Evolutionary conservation across 64 coral and sea anemone genomes (phyloP).

Genomic region (Cladopsammia gracilis): DNA sequence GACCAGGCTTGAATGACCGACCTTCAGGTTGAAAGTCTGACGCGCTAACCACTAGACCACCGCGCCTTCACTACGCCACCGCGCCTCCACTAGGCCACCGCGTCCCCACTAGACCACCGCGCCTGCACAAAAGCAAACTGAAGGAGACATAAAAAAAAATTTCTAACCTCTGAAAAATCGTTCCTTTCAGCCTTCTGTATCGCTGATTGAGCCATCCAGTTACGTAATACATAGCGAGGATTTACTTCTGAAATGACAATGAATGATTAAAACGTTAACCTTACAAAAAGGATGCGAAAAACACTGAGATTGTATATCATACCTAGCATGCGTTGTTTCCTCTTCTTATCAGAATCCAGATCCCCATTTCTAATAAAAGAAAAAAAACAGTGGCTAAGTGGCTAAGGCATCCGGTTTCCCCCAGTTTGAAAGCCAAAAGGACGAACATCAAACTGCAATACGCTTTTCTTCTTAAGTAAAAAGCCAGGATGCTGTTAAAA

Average conservation of each 20-base stretch:
- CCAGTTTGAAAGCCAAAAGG: no score
- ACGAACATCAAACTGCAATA: no score
- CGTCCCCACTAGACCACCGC: no score
- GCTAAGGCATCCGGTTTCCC: no score
- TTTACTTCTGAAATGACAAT: slow-evolving; percentile 62
- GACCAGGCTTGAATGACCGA: no score
- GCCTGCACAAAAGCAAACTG: neutral
- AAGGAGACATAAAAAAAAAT: neutral
- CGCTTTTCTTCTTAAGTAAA: no score
- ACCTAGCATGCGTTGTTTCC: slow-evolving; percentile 80
- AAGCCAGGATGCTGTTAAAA: no score
- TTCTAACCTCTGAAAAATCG: slow-evolving; percentile 80
- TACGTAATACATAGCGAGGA: slow-evolving; percentile 91
- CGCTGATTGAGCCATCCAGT: slow-evolving; percentile 94
- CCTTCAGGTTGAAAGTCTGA: no score
- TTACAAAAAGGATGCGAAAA: no score
- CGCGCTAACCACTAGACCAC: no score
- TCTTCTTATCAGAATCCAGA: slow-evolving; percentile 57
- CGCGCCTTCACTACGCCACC: neutral
- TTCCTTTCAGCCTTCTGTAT: slow-evolving; percentile 81
- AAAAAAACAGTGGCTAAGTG: neutral
- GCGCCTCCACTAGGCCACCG: no score
- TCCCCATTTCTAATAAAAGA: slow-evolving; percentile 38
- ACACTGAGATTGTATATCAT: neutral
- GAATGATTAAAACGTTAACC: no score